phyloP scores from a whole-genome alignment of 2,888 invertebrate species.

The Athripsodes cinereus region DNA sequence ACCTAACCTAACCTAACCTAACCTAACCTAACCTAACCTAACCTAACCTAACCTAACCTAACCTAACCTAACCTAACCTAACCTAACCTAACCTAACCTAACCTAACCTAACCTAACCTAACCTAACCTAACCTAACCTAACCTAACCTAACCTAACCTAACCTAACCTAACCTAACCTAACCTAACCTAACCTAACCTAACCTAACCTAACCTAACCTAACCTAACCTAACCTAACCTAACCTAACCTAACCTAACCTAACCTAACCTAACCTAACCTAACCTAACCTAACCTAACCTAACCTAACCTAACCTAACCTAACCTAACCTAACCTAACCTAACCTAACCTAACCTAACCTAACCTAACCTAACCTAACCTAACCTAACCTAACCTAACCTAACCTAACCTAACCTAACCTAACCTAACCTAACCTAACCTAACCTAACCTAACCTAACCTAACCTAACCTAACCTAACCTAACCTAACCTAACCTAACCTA shows the following conservation, averaged over 20 bases:
- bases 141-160: constrained; percentile 4
- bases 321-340: constrained; percentile 4
- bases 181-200: constrained; percentile 4
- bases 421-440: too few relatives aligned
- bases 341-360: not conserved
- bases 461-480: too few relatives aligned
- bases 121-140: constrained; percentile 4
- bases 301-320: constrained; percentile 4
- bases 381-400: too few relatives aligned
- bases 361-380: too few relatives aligned
- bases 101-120: constrained; percentile 4
- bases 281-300: constrained; percentile 4
- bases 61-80: constrained; percentile 4
- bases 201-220: constrained; percentile 4
- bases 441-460: too few relatives aligned
- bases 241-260: constrained; percentile 4
- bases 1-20: not conserved
- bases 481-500: too few relatives aligned
- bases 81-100: constrained; percentile 4
- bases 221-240: constrained; percentile 4
- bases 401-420: too few relatives aligned
- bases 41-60: constrained; percentile 4
- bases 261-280: constrained; percentile 4
- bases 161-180: constrained; percentile 4
- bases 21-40: constrained; percentile 4